Conservation (phyloP, 2,888 invertebrate species). For the Isotomurus palustris region DNA sequence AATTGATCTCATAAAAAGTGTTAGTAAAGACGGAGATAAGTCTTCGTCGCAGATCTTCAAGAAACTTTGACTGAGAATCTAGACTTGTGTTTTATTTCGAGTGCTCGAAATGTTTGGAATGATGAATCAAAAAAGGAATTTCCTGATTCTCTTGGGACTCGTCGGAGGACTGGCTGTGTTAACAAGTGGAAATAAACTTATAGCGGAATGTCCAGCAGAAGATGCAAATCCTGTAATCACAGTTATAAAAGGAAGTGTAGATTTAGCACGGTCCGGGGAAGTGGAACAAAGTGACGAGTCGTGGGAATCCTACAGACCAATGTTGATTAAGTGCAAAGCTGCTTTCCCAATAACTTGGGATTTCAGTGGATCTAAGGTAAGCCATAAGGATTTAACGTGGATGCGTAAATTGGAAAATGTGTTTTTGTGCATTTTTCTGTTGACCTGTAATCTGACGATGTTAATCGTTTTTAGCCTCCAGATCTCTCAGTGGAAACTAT, state of each 20-base stretch:
- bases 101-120: too few species aligned
- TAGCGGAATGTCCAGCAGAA: conserved; percentile 20
- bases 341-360: conserved; percentile 36
- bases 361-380: conserved; percentile 24
- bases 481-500: conserved; percentile 30
- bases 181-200: background rate
- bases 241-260: conserved; percentile 19
- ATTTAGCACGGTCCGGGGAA: conserved; percentile 10
- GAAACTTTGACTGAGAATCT: too few species aligned
- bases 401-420: conserved; percentile 3
- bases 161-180: too few species aligned
- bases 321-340: conserved; percentile 37
- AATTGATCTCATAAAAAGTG: too few species aligned
- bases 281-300: conserved; percentile 26
- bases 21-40: too few species aligned
- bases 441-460: conserved; percentile 1
- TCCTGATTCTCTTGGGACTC: too few species aligned
- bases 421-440: background rate
- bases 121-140: too few species aligned
- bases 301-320: conserved; percentile 29
- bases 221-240: conserved; percentile 25
- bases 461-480: conserved; percentile 19
- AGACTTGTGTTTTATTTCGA: too few species aligned
- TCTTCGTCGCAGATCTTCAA: too few species aligned
- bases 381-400: too few species aligned